Base-by-base conservation (phyloP, 2,797 vertebrate species). In the Fistularia commersonii region DNA sequence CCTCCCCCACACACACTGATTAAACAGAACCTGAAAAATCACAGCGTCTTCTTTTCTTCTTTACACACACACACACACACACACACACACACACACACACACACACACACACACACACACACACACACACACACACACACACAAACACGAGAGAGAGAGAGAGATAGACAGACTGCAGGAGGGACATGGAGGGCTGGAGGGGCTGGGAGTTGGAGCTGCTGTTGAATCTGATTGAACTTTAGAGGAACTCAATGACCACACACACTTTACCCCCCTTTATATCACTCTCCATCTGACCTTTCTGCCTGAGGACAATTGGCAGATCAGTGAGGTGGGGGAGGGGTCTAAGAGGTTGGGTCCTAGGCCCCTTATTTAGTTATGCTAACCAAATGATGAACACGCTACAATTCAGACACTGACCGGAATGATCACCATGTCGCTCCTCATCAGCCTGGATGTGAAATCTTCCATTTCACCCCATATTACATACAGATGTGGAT, bases 211-310 rank as follows among this genome's bases (percentile, higher is more conserved):
- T 42, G 61, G 72, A 50, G 72, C 62, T 61, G 72, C 66, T 38
- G 45, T 41, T 77, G 81, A 80, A 84, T 83, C 48, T 72, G 62
- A 78, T 64, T 84, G 72, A 86, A 88, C 79, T 85, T 83, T 76
- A 57, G 72, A 79, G 48, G 79, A 87, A 85, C 81, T 84, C 77
- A 43, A 13, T 64, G 74, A 75, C 74, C 60, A 65, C 11, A 23
- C 51, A n/a, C n/a, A n/a, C n/a, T 77, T 60, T 57, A 46, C 58
- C 68, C 58, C 52, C 64, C 72, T 83, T 80, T 71, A 75, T 65
- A 76, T 66, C 44, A 73, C 59, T 74, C 80, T 49, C 54, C n/a
- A 11, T 43, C 54, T 83, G 82, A 82, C 81, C 80, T 84, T 81
- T 81, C 58, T 31, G 81, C 77, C 78, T 83, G 74, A 15, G 57